Evolutionary conservation across 2,797 vertebrate genomes (phyloP).

Genomic region (Cyprinodon diabolis): DNA sequence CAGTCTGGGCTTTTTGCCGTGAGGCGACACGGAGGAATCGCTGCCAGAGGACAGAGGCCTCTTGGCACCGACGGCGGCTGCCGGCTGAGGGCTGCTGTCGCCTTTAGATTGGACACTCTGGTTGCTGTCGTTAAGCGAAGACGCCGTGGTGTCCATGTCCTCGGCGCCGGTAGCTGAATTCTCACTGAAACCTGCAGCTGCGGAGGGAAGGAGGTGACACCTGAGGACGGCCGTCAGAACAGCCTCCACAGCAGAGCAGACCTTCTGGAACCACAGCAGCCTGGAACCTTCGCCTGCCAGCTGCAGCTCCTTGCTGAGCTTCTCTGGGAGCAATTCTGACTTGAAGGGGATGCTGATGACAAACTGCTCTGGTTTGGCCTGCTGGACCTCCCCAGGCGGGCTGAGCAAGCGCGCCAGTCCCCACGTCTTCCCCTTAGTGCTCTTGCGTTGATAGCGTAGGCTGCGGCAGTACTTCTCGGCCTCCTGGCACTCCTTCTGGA

Average conservation of each 20-base stretch:
- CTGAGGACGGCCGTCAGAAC: slow-evolving; percentile 80
- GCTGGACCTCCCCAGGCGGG: slow-evolving; percentile 51
- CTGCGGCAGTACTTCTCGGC: slow-evolving; percentile 90
- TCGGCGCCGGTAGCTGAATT: slow-evolving; percentile 6
- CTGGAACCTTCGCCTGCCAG: slow-evolving; percentile 64
- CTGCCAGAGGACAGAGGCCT: slow-evolving; percentile 58
- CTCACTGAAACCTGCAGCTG: slow-evolving; percentile 25
- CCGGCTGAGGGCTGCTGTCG: slow-evolving; percentile 26
- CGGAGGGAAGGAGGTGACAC: slow-evolving; percentile 69
- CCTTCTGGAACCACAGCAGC: slow-evolving; percentile 74
- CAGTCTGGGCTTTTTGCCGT: slow-evolving; percentile 59
- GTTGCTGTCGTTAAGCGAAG: slow-evolving; percentile 54
- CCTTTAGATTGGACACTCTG: slow-evolving; percentile 35
- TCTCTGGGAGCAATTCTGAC: slow-evolving; percentile 58
- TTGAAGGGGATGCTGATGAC: slow-evolving; percentile 78
- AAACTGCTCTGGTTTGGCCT: slow-evolving; percentile 37
- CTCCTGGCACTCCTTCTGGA: slow-evolving; percentile 82
- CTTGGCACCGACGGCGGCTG: slow-evolving; percentile 60
- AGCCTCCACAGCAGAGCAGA: slow-evolving; percentile 67
- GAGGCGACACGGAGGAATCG: slow-evolving; percentile 43
- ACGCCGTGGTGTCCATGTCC: slow-evolving; percentile 46
- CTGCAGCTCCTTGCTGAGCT: slow-evolving; percentile 63
- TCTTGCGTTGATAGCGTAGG: slow-evolving; percentile 86
- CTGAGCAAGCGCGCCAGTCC: slow-evolving; percentile 88
- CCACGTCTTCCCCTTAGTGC: slow-evolving; percentile 86